A percentile compares a stretch with the other conserved stretches of the same genome.
Evolutionary conservation across 2,113 vertebrate species (phyloP).

Genomic region (Oxygymnocypris stewartii): DNA sequence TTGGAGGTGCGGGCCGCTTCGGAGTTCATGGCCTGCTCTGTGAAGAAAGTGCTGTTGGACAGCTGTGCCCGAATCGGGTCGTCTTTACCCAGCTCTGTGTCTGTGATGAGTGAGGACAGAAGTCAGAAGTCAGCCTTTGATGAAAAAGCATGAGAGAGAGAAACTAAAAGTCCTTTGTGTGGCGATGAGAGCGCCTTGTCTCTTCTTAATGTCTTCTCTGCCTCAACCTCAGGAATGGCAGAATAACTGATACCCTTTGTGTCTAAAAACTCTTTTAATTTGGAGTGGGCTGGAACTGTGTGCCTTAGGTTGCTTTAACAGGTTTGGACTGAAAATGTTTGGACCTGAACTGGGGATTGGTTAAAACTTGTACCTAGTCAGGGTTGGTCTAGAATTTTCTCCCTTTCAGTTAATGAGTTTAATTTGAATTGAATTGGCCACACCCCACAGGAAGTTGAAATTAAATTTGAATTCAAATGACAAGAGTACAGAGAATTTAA

Average conservation of each 20-base stretch:
- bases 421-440: background rate
- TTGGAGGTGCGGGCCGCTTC: constrained; percentile 32
- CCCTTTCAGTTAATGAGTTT: background rate
- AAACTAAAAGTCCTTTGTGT: constrained; percentile 65
- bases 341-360: background rate
- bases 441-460: background rate
- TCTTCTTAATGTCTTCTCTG: constrained; percentile 4
- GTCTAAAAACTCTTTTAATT: constrained; percentile 2
- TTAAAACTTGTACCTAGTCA: background rate
- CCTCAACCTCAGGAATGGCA: background rate
- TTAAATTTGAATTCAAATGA: background rate
- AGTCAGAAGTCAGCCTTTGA: constrained; percentile 76
- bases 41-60: constrained; percentile 65
- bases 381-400: background rate
- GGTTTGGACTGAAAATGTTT: background rate
- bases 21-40: constrained; percentile 45
- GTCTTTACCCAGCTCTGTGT: constrained; percentile 9
- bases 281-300: background rate
- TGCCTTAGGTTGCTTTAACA: background rate
- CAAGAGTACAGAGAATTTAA: background rate
- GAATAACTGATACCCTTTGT: constrained; percentile 23
- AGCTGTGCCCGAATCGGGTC: constrained; percentile 52
- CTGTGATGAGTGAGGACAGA: constrained; percentile 68
- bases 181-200: constrained; percentile 47
- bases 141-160: constrained; percentile 49